Conservation (phyloP, 2,888 invertebrate genomes). For the Xanthostigma xanthostigma region DNA sequence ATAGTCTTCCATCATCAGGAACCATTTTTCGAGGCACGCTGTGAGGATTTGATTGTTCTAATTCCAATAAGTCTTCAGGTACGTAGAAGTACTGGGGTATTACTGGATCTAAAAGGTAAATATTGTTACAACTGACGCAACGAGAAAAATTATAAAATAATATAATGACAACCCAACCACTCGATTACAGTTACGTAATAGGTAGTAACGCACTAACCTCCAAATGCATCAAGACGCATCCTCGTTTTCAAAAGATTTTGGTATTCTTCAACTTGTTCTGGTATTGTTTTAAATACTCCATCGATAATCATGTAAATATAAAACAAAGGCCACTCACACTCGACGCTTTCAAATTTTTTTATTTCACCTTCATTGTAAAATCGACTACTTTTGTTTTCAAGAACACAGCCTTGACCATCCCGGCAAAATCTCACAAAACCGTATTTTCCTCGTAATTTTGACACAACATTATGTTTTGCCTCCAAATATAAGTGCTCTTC, state of each 20-base stretch:
- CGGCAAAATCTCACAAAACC: slow-evolving; percentile 90
- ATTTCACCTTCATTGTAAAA: slow-evolving; percentile 86
- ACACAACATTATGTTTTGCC: slow-evolving; percentile 72
- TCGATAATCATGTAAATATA: slow-evolving; percentile 93
- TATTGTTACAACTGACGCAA: neutral
- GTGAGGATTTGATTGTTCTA: slow-evolving; percentile 52
- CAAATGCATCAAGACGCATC: slow-evolving; percentile 66
- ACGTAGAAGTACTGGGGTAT: slow-evolving; percentile 92
- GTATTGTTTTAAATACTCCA: slow-evolving; percentile 74
- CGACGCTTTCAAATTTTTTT: slow-evolving; percentile 88
- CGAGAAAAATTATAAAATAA: neutral
- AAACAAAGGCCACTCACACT: slow-evolving; percentile 97
- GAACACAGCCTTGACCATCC: slow-evolving; percentile 82
- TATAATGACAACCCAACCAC: neutral
- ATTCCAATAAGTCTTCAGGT: slow-evolving; percentile 53
- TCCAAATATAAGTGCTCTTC: slow-evolving; percentile 76
- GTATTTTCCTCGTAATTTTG: slow-evolving; percentile 70
- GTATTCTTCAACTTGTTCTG: slow-evolving; percentile 86
- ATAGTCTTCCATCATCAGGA: slow-evolving; percentile 44
- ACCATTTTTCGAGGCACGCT: slow-evolving; percentile 16
- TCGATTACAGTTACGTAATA: no score
- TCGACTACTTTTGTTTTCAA: slow-evolving; percentile 65
- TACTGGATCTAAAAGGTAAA: slow-evolving; percentile 48
- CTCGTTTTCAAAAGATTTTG: slow-evolving; percentile 69
- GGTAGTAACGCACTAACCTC: slow-evolving; percentile 27